Evolutionary conservation across 2,113 vertebrate species (phyloP), one percentile per base, ranked within the genome.

Genomic region (Hepsetus odoe): DNA sequence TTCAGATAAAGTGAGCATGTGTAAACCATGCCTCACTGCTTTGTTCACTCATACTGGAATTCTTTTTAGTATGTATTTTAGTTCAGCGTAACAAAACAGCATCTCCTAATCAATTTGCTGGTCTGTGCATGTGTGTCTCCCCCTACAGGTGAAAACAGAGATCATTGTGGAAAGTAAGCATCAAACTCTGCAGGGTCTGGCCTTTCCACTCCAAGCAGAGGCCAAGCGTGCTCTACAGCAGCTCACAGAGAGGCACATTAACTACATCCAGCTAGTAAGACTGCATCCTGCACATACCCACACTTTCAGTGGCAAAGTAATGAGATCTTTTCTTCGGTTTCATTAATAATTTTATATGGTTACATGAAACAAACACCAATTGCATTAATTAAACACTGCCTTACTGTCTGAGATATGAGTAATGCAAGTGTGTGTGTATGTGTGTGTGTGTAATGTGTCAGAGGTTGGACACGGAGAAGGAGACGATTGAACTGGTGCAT

Each of bases 231-330:
- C 97, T 20, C 91, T 99, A 5, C 93, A 93, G 85, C 94, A 95
- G 0, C 94, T 99, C 24, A 92, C 93, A 55, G 94, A 96, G 80
- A 96, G 91, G 87, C 89, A 83, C 24, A 90, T 99, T 88, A 97
- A 98, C 90, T 99, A 99, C 85, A 93, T 99, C 72, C 98, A 99
- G 80, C 91, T 99, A 95, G 98, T 98, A 87, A 87, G 95, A 22
- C 42, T 28, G 20, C 44, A 14, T 77, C 18, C 33, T 49, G 56
- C 22, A 30, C 5, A 58, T 9, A 75, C 38, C 64, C 61, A 33
- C 32, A 35, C 51, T 49, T 28, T 1, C n/a, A 5, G 9, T n/a
- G n/a, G n/a, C n/a, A n/a, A n/a, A n/a, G 9, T 38, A 9, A 9
- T 38, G 9, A 38, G 4, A 38, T 38, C 9, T 38, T 38, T 38